Conservation (phyloP, 2,113 vertebrate genomes). For the Pristiophorus japonicus region DNA sequence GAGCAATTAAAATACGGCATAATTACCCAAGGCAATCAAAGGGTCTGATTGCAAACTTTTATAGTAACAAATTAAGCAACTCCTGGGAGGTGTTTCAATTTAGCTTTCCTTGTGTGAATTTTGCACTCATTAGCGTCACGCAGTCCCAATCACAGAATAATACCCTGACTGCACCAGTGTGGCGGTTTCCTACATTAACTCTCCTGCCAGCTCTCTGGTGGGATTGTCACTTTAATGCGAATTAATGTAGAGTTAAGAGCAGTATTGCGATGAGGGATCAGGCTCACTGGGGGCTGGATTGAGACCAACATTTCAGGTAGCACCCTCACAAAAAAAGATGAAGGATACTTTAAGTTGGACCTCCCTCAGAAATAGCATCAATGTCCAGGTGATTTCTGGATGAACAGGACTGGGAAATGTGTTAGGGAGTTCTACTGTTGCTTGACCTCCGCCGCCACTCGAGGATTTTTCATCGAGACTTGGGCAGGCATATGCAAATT, state of each 20-base stretch:
- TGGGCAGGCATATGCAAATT: background rate
- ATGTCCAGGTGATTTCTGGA: background rate
- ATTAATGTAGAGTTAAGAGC: background rate
- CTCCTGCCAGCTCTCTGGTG: background rate
- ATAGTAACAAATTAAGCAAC: background rate
- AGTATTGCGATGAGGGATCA: background rate
- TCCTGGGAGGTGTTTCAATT: background rate
- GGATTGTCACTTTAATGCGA: background rate
- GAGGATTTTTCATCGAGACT: background rate
- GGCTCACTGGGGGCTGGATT: background rate
- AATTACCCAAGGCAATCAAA: background rate
- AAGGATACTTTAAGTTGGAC: background rate
- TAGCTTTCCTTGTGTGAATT: background rate
- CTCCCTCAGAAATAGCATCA: background rate
- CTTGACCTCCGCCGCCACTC: background rate
- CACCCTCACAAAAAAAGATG: background rate
- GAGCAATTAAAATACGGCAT: background rate
- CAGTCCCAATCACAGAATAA: background rate
- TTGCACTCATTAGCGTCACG: background rate
- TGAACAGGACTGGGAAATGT: background rate
- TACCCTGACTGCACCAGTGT: background rate
- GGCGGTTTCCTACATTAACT: background rate
- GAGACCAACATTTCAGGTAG: background rate
- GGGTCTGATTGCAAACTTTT: background rate
- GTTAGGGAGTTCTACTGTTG: background rate